Base-by-base conservation (phyloP, 2,797 vertebrate species). In the Channallabes apus region DNA sequence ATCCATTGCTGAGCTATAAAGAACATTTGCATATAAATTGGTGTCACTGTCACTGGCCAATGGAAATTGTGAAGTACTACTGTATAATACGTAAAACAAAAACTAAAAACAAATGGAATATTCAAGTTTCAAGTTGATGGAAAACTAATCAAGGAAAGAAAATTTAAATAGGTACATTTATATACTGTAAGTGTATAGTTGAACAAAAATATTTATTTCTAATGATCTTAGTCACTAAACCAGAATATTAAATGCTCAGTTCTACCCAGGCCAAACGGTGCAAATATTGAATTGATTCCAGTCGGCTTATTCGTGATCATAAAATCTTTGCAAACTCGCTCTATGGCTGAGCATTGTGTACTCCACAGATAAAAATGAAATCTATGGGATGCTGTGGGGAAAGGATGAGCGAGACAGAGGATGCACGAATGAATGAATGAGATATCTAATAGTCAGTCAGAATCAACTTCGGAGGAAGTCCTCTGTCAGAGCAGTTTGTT, bases 331-430 rank as follows among this genome's bases (percentile, higher is more conserved):
- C n/a, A 24, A 54, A 77, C 27, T 67, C 75, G n/a, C 67, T 82
- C 69, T 64, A 12, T 59, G 12, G 51, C 58, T 27, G 22, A 73
- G 59, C 29, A 59, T 14, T 80, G 38, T 65, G 38, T 7, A 51
- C 46, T 65, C 78, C 62, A 80, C 22, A 51, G 35, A 65, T 54
- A 35, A n/a, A 73, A 87, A 82, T 59, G 89, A 72, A 85, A 88
- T 87, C 77, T 79, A 88, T 87, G 75, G 91, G 88, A 38, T 90
- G 90, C 89, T 89, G 85, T 71, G 79, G 75, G 9, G 17, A 46
- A 59, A 54, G 67, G 32, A 35, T 29, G 67, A 61, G 56, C 27
- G 83, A 69, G 82, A 75, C 12, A 61, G 54, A 77, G 3, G 12
- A 64, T 1, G 22, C 3, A 64, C 14, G 58, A 77, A 64, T 29